These are phyloP conservation scores for Tuta absoluta DNA, from an alignment of 2,888 invertebrate genomes.

Conservation along the genomic window DNA sequence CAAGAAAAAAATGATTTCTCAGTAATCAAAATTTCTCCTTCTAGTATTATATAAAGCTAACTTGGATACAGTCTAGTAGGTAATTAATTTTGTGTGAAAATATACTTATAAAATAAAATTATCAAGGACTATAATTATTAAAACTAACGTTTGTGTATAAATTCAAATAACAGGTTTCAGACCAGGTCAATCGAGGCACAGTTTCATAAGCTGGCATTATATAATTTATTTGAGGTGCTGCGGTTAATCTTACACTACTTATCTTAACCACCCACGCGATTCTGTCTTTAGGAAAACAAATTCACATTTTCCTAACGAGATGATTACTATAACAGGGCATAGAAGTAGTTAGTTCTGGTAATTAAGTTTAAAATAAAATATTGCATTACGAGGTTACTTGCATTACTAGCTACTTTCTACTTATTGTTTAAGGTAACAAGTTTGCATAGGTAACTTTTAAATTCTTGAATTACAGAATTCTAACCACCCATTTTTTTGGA, in stretches of 20 bases:
- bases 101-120: no score
- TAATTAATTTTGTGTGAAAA: no score
- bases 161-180: not conserved
- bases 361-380: not conserved
- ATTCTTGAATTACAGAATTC: no score
- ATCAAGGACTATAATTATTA: not conserved
- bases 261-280: conserved; percentile 19
- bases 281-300: conserved; percentile 23
- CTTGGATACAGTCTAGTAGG: no score
- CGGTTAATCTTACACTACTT: not conserved
- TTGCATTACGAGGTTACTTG: no score
- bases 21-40: no score
- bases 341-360: not conserved
- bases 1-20: no score
- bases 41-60: no score
- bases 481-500: no score
- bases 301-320: conserved; percentile 4
- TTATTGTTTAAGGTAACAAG: no score
- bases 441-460: no score
- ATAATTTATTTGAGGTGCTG: conserved; percentile 6
- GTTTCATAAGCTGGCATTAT: not conserved
- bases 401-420: no score
- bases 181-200: not conserved
- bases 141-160: not conserved
- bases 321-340: not conserved